Percentiles rank a stretch among this genome's conserved stretches.
Evolutionary conservation across 37 sponge, comb jelly and placozoan species (phyloP).

Genomic region (Aphrocallistes beatrix): DNA sequence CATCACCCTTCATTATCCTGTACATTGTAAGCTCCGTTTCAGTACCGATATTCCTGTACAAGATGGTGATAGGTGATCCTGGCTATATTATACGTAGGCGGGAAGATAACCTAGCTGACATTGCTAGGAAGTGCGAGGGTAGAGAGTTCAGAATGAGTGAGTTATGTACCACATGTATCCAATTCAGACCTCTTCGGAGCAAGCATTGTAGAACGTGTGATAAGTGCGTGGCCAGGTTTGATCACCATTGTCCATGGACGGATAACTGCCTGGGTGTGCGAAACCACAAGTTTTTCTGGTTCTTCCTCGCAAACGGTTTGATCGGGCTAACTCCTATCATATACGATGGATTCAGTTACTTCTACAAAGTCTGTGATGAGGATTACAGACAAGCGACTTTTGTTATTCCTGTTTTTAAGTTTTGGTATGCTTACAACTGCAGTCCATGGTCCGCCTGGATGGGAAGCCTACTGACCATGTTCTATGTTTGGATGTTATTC

Average conservation of each 20-base stretch:
- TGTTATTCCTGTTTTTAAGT: neutral
- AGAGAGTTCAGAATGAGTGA: neutral
- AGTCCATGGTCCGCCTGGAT: constrained; percentile 16
- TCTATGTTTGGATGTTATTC: constrained; percentile 3
- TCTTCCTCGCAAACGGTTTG: constrained; percentile 15
- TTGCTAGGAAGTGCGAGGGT: neutral
- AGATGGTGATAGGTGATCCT: neutral
- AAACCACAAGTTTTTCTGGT: neutral
- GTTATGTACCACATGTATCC: neutral
- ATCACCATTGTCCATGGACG: constrained; percentile 10
- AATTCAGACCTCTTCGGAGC: neutral
- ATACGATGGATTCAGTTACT: neutral
- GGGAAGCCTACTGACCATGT: neutral
- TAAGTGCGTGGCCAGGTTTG: constrained; percentile 11
- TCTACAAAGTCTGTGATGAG: neutral
- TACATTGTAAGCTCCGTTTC: neutral
- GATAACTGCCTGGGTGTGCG: neutral
- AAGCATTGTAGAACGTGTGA: constrained; percentile 12
- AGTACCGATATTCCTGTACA: neutral
- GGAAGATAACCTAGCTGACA: neutral
- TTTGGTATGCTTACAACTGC: constrained; percentile 7
- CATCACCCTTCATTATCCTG: neutral
- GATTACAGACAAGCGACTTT: neutral
- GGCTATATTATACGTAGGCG: neutral
- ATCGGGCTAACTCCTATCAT: neutral